Conservation (phyloP, 2,888 invertebrate species). For the Spilarctia lutea region DNA sequence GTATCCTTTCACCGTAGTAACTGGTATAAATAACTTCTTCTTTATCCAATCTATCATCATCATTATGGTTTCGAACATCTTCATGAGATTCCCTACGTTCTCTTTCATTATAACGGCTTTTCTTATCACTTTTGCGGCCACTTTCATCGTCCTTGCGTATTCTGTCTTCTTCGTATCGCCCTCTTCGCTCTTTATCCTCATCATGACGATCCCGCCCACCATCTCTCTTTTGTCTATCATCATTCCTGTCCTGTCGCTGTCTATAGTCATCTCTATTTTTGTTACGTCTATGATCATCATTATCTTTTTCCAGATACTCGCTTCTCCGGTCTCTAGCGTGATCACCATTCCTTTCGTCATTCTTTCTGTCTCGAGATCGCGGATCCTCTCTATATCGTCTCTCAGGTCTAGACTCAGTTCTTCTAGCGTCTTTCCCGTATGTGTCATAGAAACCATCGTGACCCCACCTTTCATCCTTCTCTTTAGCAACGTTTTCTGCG, state of each 20-base stretch:
- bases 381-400: slow-evolving; percentile 57
- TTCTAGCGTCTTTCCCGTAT: slow-evolving; percentile 73
- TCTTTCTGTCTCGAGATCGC: slow-evolving; percentile 56
- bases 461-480: slow-evolving; percentile 74
- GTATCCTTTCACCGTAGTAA: slow-evolving; percentile 18
- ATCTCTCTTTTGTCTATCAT: slow-evolving; percentile 24
- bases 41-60: slow-evolving; percentile 22
- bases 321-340: slow-evolving; percentile 26
- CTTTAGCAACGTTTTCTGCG: slow-evolving; percentile 54
- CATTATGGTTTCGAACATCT: slow-evolving; percentile 2
- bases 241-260: slow-evolving; percentile 17
- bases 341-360: slow-evolving; percentile 45
- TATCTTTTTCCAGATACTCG: slow-evolving; percentile 28
- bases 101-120: slow-evolving; percentile 13
- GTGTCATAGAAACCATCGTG: slow-evolving; percentile 82
- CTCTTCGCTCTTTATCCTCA: slow-evolving; percentile 29
- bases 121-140: slow-evolving; percentile 24
- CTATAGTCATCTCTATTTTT: slow-evolving; percentile 16
- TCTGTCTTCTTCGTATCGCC: slow-evolving; percentile 35
- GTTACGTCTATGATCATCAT: slow-evolving; percentile 18
- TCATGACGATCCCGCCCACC: slow-evolving; percentile 29
- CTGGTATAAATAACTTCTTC: slow-evolving; percentile 23
- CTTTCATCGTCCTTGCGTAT: slow-evolving; percentile 25
- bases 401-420: slow-evolving; percentile 61
- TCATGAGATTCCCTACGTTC: slow-evolving; percentile 23